Conservation (phyloP, 2,888 invertebrate genomes). For the Polietes domitor region DNA sequence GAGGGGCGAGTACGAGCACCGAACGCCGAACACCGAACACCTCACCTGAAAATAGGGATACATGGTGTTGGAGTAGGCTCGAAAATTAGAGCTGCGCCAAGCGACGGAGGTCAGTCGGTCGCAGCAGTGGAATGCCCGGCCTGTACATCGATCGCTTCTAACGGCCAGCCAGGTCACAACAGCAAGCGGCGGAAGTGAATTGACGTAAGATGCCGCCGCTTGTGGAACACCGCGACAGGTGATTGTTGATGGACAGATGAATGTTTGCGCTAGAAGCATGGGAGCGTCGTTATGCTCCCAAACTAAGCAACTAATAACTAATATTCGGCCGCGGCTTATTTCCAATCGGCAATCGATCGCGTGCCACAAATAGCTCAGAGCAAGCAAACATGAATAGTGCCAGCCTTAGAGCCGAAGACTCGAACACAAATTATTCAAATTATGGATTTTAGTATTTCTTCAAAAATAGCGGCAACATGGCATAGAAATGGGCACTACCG, state of each 20-base stretch:
- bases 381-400: slow-evolving; percentile 18
- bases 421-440: slow-evolving; percentile 38
- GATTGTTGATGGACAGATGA: slow-evolving; percentile 64
- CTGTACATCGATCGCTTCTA: slow-evolving; percentile 29
- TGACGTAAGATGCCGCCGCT: slow-evolving; percentile 39
- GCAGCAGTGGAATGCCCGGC: background rate
- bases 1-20: slow-evolving; percentile 63
- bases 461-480: background rate
- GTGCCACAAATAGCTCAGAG: slow-evolving; percentile 51
- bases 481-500: background rate
- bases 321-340: slow-evolving; percentile 5
- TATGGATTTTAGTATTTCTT: slow-evolving; percentile 36
- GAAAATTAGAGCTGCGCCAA: slow-evolving; percentile 75
- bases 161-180: slow-evolving; percentile 40
- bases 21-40: slow-evolving; percentile 68
- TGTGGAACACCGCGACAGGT: slow-evolving; percentile 48
- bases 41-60: slow-evolving; percentile 71
- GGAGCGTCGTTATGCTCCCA: slow-evolving; percentile 23
- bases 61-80: slow-evolving; percentile 67
- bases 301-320: slow-evolving; percentile 35
- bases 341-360: slow-evolving; percentile 45
- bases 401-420: background rate
- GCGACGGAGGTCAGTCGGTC: slow-evolving; percentile 40
- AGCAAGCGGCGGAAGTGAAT: slow-evolving; percentile 15
- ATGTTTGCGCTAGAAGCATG: slow-evolving; percentile 38